phyloP scores from a whole-genome alignment of 2,888 invertebrate species.

The Pyrgus malvae region DNA sequence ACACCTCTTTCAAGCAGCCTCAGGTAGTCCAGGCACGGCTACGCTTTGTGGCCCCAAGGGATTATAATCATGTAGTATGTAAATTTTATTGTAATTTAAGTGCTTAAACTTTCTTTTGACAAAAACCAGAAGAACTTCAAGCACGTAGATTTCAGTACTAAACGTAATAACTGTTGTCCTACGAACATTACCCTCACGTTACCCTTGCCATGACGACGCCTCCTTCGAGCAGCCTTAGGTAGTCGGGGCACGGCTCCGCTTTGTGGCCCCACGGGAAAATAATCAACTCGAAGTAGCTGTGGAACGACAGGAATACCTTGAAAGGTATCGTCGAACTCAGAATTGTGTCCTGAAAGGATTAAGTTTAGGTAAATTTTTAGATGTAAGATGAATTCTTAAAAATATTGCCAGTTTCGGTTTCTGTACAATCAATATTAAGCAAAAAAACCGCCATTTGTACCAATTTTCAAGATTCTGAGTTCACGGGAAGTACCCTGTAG shows the following conservation, averaged over 20 bases:
- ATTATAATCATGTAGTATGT: slow-evolving; percentile 75
- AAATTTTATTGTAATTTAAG: no score
- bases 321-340: slow-evolving; percentile 57
- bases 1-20: slow-evolving; percentile 63
- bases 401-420: no score
- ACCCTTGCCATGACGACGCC: slow-evolving; percentile 69
- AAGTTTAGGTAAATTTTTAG: no score
- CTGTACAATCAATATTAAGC: no score
- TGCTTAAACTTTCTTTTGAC: no score
- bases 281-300: slow-evolving; percentile 71
- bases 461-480: no score
- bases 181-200: slow-evolving; percentile 38
- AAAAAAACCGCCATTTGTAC: no score
- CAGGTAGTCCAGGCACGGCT: slow-evolving; percentile 67
- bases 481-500: no score
- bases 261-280: slow-evolving; percentile 74
- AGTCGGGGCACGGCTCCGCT: slow-evolving; percentile 64
- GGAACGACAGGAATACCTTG: slow-evolving; percentile 71
- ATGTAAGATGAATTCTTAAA: no score
- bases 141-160: no score
- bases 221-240: slow-evolving; percentile 62
- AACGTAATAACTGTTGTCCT: slow-evolving; percentile 32
- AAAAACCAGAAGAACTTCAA: no score
- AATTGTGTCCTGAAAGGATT: slow-evolving; percentile 59
- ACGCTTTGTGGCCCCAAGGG: slow-evolving; percentile 67